These are phyloP conservation scores for Chalcosyrphus nemorum DNA, from an alignment of 2,888 invertebrate species.

Conservation along the genomic window DNA sequence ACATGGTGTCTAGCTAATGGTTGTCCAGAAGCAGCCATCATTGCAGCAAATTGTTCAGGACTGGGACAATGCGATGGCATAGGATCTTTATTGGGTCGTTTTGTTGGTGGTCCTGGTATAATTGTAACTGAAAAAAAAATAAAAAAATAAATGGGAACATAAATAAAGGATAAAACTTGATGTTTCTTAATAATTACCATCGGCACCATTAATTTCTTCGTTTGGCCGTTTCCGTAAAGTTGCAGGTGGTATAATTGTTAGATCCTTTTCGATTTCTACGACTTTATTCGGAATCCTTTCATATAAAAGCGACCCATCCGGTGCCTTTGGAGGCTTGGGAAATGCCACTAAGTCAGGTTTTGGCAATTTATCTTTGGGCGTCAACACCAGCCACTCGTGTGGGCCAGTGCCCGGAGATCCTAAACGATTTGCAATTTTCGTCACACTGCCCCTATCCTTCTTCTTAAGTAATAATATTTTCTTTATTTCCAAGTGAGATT, in stretches of 20 bases:
- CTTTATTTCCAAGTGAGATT: constrained; percentile 84
- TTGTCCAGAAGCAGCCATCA: constrained; percentile 88
- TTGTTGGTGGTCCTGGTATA: constrained; percentile 86
- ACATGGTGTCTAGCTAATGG: constrained; percentile 88
- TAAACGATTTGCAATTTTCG: constrained; percentile 87
- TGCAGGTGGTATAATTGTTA: constrained; percentile 84
- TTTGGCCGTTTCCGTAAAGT: constrained; percentile 91
- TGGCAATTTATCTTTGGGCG: constrained; percentile 86
- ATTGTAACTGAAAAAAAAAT: constrained; percentile 77
- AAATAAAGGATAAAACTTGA: too few relatives aligned
- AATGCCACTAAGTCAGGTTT: constrained; percentile 91
- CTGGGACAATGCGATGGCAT: constrained; percentile 87
- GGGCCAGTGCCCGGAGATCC: constrained; percentile 85
- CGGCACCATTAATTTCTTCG: constrained; percentile 87
- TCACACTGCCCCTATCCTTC: constrained; percentile 86
- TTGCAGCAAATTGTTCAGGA: constrained; percentile 88
- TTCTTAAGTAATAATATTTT: constrained; percentile 84
- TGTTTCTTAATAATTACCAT: constrained; percentile 78
- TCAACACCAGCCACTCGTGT: constrained; percentile 83
- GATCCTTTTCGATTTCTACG: constrained; percentile 85
- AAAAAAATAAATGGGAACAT: background rate
- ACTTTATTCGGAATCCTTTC: constrained; percentile 92
- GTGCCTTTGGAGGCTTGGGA: constrained; percentile 95
- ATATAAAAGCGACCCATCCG: constrained; percentile 93
- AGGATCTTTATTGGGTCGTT: constrained; percentile 91